Evolutionary conservation across 2,797 vertebrate genomes (phyloP).

Genomic region (Anomalospiza imberbis): DNA sequence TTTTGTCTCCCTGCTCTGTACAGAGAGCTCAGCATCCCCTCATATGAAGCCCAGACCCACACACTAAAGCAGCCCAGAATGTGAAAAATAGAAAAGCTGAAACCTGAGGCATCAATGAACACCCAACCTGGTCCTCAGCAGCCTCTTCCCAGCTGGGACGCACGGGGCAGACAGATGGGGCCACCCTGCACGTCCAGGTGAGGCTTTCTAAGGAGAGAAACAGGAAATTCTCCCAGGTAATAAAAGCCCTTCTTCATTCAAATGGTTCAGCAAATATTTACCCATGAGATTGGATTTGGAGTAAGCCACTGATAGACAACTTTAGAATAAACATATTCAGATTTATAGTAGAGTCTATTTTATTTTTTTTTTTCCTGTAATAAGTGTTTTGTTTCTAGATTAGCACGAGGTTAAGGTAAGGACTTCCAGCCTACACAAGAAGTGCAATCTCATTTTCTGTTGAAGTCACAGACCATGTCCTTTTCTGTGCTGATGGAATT

Average conservation of each 20-base stretch:
- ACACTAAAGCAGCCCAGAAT: not conserved
- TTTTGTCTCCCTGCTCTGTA: too few species aligned
- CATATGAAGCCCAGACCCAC: too few species aligned
- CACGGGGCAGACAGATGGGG: not conserved
- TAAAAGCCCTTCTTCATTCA: not conserved
- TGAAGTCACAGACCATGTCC: not conserved
- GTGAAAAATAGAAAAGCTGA: not conserved
- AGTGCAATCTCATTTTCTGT: not conserved
- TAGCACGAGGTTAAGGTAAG: not conserved
- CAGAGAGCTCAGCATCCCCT: too few species aligned
- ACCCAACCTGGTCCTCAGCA: not conserved
- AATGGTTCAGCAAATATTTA: not conserved
- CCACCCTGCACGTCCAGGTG: not conserved
- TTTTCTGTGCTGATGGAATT: not conserved
- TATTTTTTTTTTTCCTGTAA: rapidly evolving
- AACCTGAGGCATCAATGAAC: not conserved
- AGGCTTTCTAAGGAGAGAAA: not conserved
- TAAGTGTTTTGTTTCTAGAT: not conserved
- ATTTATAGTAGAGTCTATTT: too few species aligned
- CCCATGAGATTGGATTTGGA: not conserved
- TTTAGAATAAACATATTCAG: not conserved
- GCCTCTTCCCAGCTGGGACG: not conserved
- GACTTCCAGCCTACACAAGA: not conserved
- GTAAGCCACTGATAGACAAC: not conserved
- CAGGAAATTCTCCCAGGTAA: not conserved